Percentiles rank a stretch among this genome's conserved stretches.
phyloP scores from a whole-genome alignment of 2,888 invertebrate genomes.

The Linnaemya tessellans region DNA sequence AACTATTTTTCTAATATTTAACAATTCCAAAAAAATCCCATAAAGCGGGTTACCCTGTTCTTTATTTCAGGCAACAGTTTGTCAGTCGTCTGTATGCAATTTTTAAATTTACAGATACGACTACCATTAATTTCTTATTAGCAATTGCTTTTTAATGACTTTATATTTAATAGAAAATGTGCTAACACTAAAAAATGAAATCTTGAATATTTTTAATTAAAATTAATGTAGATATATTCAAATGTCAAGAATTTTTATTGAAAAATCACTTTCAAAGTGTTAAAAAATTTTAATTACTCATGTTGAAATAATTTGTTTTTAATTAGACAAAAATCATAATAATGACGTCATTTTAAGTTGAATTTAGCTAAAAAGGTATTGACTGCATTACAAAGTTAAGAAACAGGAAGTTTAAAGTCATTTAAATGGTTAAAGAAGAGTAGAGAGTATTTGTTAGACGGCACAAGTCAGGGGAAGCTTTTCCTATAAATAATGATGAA shows the following conservation, averaged over 20 bases:
- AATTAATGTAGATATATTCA: neutral
- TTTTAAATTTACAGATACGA: neutral
- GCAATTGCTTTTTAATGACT: neutral
- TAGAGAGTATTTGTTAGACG: neutral
- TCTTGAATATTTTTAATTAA: slow-evolving; percentile 6
- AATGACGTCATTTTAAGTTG: slow-evolving; percentile 40
- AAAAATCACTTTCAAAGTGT: slow-evolving; percentile 32
- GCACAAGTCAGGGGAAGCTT: neutral
- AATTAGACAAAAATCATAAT: neutral
- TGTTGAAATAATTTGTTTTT: neutral
- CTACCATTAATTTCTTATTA: slow-evolving; percentile 8
- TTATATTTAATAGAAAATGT: neutral
- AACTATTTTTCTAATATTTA: neutral
- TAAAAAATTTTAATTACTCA: slow-evolving; percentile 57
- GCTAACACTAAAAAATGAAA: neutral
- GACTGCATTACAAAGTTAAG: neutral
- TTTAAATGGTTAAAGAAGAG: neutral
- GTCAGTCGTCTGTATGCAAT: neutral
- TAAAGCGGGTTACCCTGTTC: neutral
- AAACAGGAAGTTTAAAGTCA: slow-evolving; percentile 36
- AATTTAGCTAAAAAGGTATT: neutral
- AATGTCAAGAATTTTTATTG: slow-evolving; percentile 47
- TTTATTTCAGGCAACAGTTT: neutral
- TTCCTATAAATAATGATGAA: neutral
- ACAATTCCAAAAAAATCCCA: neutral